Evolutionary conservation across 2,888 invertebrate genomes (phyloP).

Genomic region (Ophioninae sp.): DNA sequence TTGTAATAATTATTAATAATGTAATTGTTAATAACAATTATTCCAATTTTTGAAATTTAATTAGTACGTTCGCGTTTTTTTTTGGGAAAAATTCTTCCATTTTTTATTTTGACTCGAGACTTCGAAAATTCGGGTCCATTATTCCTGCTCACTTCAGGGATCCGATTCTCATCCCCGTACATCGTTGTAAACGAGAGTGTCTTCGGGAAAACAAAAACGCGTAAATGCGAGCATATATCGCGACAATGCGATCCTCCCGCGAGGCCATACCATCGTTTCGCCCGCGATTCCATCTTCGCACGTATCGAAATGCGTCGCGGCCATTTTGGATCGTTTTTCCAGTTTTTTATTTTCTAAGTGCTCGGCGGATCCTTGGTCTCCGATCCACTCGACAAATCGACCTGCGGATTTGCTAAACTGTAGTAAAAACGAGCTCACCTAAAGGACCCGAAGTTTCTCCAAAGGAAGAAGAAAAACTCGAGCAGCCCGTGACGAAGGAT

Average conservation of each 20-base stretch:
- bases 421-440: background rate
- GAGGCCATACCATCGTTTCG: constrained; percentile 44
- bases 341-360: constrained; percentile 21
- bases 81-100: background rate
- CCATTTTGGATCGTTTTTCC: constrained; percentile 22
- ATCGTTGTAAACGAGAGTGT: constrained; percentile 71
- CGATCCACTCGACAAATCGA: constrained; percentile 21
- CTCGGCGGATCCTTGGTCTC: constrained; percentile 13
- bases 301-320: constrained; percentile 34
- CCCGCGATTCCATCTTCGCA: constrained; percentile 9
- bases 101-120: background rate
- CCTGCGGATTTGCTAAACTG: background rate
- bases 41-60: too few species aligned
- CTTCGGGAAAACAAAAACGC: constrained; percentile 44
- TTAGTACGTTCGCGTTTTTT: background rate
- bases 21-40: too few species aligned
- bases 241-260: constrained; percentile 69
- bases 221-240: constrained; percentile 71
- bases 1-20: too few species aligned
- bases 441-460: too few species aligned
- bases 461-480: too few species aligned
- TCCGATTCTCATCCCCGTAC: constrained; percentile 48
- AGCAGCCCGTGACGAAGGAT: too few species aligned
- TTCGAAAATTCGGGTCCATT: constrained; percentile 59
- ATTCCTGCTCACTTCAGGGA: constrained; percentile 71